A percentile compares a stretch with the other conserved stretches of the same genome.
phyloP scores from a whole-genome alignment of 2,797 vertebrate species.

The Platalea minor region DNA sequence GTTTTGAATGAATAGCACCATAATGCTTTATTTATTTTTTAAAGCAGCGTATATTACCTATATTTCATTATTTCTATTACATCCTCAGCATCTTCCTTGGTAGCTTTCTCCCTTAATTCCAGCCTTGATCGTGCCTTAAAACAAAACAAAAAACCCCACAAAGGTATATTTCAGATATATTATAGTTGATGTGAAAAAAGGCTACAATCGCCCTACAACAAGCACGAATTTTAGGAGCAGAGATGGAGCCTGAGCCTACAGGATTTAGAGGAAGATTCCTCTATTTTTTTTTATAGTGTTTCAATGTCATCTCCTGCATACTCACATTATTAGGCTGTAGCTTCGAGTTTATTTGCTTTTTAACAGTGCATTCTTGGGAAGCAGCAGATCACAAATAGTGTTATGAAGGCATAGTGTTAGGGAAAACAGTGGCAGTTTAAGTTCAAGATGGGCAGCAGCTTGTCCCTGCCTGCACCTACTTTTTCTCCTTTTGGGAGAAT shows the following conservation, averaged over 20 bases:
- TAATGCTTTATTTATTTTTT: neutral
- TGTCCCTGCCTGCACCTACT: neutral
- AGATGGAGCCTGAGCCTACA: neutral
- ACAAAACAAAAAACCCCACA: neutral
- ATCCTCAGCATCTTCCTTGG: conserved; percentile 91
- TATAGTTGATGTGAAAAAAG: neutral
- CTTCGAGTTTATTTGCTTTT: neutral
- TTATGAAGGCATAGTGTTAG: neutral
- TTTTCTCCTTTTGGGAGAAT: neutral
- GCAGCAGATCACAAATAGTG: neutral
- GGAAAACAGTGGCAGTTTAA: neutral
- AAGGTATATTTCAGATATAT: neutral
- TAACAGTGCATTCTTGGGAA: neutral
- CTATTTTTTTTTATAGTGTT: neutral
- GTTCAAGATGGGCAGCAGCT: neutral
- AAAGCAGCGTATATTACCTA: conserved; percentile 78
- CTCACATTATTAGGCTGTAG: neutral
- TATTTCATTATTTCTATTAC: conserved; percentile 98
- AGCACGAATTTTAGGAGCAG: neutral
- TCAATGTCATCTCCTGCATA: neutral
- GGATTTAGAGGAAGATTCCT: neutral
- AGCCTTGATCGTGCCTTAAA: conserved; percentile 90
- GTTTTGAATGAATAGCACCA: neutral
- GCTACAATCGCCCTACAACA: neutral
- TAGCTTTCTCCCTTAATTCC: conserved; percentile 90